A percentile compares a stretch with the other conserved stretches of the same genome.
These are phyloP conservation scores for Austrofundulus limnaeus DNA, from an alignment of 2,113 vertebrate genomes.

Conservation along the genomic window DNA sequence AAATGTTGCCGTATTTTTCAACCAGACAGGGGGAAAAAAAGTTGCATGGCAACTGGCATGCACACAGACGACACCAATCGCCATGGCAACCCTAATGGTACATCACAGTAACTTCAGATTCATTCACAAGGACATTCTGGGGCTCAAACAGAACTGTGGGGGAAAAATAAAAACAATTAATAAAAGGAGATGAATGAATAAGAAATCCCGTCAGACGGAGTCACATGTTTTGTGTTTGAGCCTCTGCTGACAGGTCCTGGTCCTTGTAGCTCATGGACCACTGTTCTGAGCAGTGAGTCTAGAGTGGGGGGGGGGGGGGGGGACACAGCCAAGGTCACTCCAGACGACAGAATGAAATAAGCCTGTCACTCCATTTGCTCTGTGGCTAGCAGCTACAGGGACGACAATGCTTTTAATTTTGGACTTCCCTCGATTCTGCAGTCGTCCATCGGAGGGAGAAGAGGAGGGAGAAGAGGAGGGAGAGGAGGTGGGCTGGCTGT, in stretches of 20 bases:
- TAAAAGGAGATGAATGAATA: background rate
- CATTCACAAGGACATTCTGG: conserved; percentile 59
- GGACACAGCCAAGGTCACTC: conserved; percentile 67
- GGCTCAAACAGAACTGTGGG: conserved; percentile 21
- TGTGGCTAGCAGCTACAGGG: conserved; percentile 28
- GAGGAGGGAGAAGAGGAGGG: conserved; percentile 26
- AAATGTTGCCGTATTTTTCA: conserved; percentile 19
- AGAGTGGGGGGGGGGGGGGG: conserved; percentile 18
- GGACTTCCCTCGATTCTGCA: conserved; percentile 67
- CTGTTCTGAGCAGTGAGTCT: conserved; percentile 44
- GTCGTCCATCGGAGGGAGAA: conserved; percentile 35
- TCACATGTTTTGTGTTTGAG: conserved; percentile 24
- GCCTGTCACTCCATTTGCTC: conserved; percentile 51
- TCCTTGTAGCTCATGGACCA: conserved; percentile 22
- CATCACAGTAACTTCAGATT: conserved; percentile 63
- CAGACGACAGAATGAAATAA: conserved; percentile 64
- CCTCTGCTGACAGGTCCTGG: conserved; percentile 24
- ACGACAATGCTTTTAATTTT: conserved; percentile 71
- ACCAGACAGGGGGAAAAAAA: conserved; percentile 30
- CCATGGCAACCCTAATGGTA: conserved; percentile 75
- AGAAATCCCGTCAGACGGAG: conserved; percentile 2
- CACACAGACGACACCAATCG: conserved; percentile 56
- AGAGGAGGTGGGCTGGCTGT: conserved; percentile 34
- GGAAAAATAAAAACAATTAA: conserved; percentile 1
- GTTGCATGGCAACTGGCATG: conserved; percentile 74